Evolutionary conservation across 2,797 vertebrate genomes (phyloP).

Genomic region (Alca torda): DNA sequence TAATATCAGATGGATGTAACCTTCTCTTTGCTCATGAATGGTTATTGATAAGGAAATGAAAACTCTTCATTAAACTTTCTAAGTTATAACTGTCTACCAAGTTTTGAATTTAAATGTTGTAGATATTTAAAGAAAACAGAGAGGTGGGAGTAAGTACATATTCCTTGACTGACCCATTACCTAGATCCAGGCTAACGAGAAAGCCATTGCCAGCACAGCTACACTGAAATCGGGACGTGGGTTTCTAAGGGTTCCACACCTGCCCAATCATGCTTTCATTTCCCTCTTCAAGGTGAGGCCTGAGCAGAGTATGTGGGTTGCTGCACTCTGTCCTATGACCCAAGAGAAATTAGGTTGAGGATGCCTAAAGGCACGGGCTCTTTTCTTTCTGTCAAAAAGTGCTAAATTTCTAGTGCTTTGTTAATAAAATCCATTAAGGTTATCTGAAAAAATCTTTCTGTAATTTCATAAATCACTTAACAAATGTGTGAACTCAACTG

Average conservation of each 20-base stretch:
- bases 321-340: neutral
- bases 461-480: constrained; percentile 20
- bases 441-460: neutral
- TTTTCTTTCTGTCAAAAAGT: neutral
- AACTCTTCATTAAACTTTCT: neutral
- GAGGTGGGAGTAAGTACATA: neutral
- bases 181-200: neutral
- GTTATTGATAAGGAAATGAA: neutral
- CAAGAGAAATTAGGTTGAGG: neutral
- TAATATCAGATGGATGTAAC: neutral
- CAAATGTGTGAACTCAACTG: neutral
- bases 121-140: neutral
- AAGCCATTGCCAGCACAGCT: neutral
- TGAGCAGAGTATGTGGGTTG: neutral
- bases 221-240: neutral
- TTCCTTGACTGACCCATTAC: neutral
- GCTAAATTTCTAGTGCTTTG: neutral
- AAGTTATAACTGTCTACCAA: neutral
- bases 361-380: neutral
- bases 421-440: constrained; percentile 12
- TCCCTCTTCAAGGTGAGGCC: neutral
- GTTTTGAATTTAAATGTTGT: neutral
- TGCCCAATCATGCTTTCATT: neutral
- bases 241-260: neutral
- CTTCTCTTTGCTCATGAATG: neutral